Evolutionary conservation across 2,888 invertebrate species (phyloP).

Genomic region (Tortricodes alternella): DNA sequence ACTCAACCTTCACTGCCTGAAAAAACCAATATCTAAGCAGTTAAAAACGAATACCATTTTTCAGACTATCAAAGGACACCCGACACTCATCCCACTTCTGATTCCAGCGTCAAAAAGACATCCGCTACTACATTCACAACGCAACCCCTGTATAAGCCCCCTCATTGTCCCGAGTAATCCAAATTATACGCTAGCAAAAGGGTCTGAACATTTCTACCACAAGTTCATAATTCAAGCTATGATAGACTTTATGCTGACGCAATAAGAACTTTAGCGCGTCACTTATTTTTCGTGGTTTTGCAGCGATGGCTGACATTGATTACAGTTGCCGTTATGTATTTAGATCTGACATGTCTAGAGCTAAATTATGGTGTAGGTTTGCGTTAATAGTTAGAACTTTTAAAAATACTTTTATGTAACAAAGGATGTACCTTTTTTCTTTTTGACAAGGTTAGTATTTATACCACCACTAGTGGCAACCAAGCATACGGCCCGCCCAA

Average conservation of each 20-base stretch:
- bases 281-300: too few species aligned
- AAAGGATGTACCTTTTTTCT: too few species aligned
- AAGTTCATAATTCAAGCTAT: too few species aligned
- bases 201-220: too few species aligned
- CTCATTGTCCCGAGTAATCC: background rate
- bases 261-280: too few species aligned
- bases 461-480: too few species aligned
- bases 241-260: too few species aligned
- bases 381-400: background rate
- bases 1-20: too few species aligned
- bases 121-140: background rate
- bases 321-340: conserved; percentile 7
- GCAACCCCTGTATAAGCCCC: conserved; percentile 1
- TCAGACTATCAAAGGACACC: background rate
- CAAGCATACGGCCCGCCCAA: too few species aligned
- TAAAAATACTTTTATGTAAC: too few species aligned
- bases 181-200: conserved; percentile 10
- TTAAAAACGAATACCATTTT: background rate
- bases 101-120: conserved; percentile 19
- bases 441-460: too few species aligned
- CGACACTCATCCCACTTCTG: conserved; percentile 15
- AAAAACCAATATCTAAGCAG: too few species aligned
- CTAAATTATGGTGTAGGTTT: background rate
- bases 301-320: conserved; percentile 15
- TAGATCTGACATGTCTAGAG: conserved; percentile 1